phyloP scores from a whole-genome alignment of 2,113 vertebrate species.

The Brachirus orientalis region DNA sequence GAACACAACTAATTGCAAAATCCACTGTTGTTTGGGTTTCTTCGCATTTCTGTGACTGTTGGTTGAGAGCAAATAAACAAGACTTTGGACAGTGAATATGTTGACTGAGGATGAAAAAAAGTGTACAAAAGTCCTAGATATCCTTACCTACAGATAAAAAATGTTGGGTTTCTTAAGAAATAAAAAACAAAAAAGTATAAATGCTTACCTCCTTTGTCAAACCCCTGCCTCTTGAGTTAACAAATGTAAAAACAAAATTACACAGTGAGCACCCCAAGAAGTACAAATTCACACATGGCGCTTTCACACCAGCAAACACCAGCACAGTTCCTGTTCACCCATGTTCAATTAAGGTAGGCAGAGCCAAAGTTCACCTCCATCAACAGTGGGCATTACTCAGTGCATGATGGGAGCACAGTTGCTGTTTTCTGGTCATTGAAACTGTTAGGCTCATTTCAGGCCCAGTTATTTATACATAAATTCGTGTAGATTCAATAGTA shows the following conservation, averaged over 20 bases:
- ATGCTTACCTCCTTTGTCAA: constrained; percentile 36
- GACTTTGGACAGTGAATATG: not conserved
- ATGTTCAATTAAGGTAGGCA: too few species aligned
- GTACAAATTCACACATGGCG: not conserved
- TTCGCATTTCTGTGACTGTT: not conserved
- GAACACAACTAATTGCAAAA: not conserved
- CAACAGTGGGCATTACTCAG: too few species aligned
- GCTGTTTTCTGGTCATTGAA: too few species aligned
- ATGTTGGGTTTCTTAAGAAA: constrained; percentile 43
- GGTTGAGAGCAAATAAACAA: too few species aligned
- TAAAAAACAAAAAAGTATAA: constrained; percentile 34
- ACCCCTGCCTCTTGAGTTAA: not conserved
- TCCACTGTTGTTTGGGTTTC: too few species aligned
- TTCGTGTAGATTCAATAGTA: too few species aligned
- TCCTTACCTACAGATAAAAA: not conserved
- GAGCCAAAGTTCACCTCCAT: too few species aligned
- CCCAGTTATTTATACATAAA: too few species aligned
- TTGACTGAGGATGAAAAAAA: not conserved
- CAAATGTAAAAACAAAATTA: constrained; percentile 26
- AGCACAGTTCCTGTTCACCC: too few species aligned
- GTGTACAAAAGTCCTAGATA: not conserved
- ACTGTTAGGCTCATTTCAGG: too few species aligned
- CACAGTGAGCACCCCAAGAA: constrained; percentile 7
- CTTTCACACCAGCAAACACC: too few species aligned
- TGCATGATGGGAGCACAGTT: too few species aligned